A percentile compares a stretch with the other conserved stretches of the same genome.
Evolutionary conservation across 2,797 vertebrate genomes (phyloP).

Genomic region (Amphiprion clarkii): DNA sequence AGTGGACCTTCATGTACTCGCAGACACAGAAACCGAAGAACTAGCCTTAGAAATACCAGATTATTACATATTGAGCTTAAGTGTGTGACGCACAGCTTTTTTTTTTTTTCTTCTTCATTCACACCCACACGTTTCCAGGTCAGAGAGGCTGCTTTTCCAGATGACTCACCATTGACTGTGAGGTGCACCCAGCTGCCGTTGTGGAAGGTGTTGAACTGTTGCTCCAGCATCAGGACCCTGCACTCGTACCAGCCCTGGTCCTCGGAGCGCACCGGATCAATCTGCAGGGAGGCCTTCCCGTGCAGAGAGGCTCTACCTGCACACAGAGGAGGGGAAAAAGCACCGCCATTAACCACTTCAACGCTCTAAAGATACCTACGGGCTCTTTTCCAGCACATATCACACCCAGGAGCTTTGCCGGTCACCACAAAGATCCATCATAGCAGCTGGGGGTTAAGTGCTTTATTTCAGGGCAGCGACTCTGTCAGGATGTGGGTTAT

Average conservation of each 20-base stretch:
- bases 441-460: conserved; percentile 37
- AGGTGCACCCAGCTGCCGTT: conserved; percentile 99
- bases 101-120: neutral
- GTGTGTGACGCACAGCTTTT: neutral
- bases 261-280: conserved; percentile 95
- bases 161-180: conserved; percentile 94
- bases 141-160: neutral
- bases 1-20: too few relatives aligned
- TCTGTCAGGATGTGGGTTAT: neutral
- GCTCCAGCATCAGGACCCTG: conserved; percentile 98
- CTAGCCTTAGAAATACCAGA: neutral
- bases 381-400: conserved; percentile 17
- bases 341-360: neutral
- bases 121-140: conserved; percentile 14
- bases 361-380: conserved; percentile 2
- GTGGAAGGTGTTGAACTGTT: conserved; percentile 98
- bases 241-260: conserved; percentile 99
- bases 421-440: conserved; percentile 34
- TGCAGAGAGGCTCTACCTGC: conserved; percentile 95
- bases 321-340: neutral
- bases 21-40: too few relatives aligned
- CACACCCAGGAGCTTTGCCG: conserved; percentile 11
- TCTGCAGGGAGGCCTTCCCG: conserved; percentile 96
- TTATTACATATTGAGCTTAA: neutral
- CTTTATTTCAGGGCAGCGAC: conserved; percentile 14